Conservation (phyloP, 2,888 invertebrate species). For the Taenaris catops region DNA sequence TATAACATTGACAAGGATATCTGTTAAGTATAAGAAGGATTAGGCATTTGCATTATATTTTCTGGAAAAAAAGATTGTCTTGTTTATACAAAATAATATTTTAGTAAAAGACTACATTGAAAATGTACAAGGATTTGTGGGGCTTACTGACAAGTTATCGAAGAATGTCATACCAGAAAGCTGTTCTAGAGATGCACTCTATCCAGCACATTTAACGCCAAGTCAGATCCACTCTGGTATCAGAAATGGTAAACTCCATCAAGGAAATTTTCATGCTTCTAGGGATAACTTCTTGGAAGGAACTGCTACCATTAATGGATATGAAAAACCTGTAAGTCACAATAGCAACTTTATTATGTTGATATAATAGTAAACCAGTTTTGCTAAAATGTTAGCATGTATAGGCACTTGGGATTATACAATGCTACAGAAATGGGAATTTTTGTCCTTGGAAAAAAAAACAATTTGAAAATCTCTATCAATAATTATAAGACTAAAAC, state of each 20-base stretch:
- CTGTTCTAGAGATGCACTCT: slow-evolving; percentile 83
- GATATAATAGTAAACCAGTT: no score
- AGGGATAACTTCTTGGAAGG: slow-evolving; percentile 97
- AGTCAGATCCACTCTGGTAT: slow-evolving; percentile 89
- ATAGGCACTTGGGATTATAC: no score
- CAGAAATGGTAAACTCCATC: slow-evolving; percentile 85
- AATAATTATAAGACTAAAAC: no score
- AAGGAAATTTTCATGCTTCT: slow-evolving; percentile 92
- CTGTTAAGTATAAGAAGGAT: no score
- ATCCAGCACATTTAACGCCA: slow-evolving; percentile 91
- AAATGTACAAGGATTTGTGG: slow-evolving; percentile 82
- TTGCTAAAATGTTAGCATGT: no score
- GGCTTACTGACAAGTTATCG: slow-evolving; percentile 90
- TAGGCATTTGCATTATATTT: no score
- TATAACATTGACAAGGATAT: no score
- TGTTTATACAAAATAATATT: background rate
- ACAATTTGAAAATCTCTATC: no score
- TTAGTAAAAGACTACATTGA: slow-evolving; percentile 88
- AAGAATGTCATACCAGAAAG: slow-evolving; percentile 82
- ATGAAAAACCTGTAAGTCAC: slow-evolving; percentile 88
- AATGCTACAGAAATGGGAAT: no score
- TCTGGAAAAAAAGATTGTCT: no score
- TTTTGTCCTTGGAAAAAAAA: no score
- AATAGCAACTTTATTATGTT: no score
- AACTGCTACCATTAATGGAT: slow-evolving; percentile 87